Evolutionary conservation across 2,113 vertebrate genomes (phyloP).

Genomic region (Chlorocebus sabaeus): DNA sequence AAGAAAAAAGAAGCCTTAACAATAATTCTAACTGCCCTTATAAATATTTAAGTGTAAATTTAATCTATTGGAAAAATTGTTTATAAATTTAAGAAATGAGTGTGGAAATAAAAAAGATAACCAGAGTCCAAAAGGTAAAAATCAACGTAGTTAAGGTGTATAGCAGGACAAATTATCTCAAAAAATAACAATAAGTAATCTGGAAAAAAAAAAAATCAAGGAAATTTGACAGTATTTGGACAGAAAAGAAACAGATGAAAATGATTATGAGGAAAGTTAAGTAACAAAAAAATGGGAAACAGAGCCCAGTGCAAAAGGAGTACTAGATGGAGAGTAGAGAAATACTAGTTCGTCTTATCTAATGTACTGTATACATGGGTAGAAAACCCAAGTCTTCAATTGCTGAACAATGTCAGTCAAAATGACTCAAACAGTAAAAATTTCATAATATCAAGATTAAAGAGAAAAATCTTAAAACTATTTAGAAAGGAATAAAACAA

Average conservation of each 20-base stretch:
- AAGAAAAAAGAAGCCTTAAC: neutral
- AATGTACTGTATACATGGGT: neutral
- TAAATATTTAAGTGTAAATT: neutral
- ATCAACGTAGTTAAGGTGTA: neutral
- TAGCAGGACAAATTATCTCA: neutral
- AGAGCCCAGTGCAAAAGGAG: neutral
- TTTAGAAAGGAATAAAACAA: neutral
- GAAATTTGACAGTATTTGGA: neutral
- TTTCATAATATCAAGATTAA: neutral
- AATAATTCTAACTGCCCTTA: neutral
- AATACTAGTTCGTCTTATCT: neutral
- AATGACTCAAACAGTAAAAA: neutral
- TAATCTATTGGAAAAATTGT: neutral
- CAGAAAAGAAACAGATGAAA: neutral
- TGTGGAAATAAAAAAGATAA: neutral
- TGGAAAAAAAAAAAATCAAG: neutral
- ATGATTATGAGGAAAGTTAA: neutral
- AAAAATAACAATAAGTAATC: neutral
- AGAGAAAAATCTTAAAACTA: neutral
- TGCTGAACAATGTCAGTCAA: neutral
- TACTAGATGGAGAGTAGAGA: neutral
- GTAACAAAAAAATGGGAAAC: neutral
- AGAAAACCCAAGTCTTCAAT: neutral
- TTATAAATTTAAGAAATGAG: neutral
- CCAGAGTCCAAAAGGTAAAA: neutral